These are phyloP conservation scores for Varecia variegata DNA, from an alignment of 2,797 vertebrate genomes.

Conservation along the genomic window DNA sequence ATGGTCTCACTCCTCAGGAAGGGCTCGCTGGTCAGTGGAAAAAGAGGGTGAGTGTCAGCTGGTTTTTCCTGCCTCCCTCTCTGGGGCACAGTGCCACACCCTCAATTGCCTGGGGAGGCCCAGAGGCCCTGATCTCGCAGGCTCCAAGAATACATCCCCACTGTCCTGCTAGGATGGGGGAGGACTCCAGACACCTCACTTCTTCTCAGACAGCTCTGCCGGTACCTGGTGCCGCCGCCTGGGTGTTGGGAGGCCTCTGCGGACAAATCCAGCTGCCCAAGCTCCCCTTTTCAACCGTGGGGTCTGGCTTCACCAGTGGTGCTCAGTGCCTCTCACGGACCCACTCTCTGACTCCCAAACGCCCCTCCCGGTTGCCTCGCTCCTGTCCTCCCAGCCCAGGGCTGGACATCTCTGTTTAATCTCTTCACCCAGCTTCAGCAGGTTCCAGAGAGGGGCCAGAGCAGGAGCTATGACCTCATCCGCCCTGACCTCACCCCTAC, in stretches of 20 bases:
- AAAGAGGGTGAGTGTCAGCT: too few species aligned
- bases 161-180: not conserved
- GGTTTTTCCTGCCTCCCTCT: not conserved
- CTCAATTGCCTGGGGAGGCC: not conserved
- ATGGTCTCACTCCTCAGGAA: not conserved
- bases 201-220: not conserved
- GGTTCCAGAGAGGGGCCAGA: not conserved
- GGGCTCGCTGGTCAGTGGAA: not conserved
- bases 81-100: too few species aligned
- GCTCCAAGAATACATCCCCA: not conserved
- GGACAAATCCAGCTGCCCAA: too few species aligned
- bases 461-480: not conserved
- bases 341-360: not conserved
- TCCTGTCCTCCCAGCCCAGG: not conserved
- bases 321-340: not conserved
- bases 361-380: too few species aligned
- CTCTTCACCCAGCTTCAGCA: not conserved
- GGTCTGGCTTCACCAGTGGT: not conserved
- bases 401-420: not conserved
- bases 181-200: not conserved
- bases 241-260: accelerated
- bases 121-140: not conserved
- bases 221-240: too few species aligned
- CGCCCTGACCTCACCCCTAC: not conserved
- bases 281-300: not conserved